Evolutionary conservation across 1,140 invertebrate genomes (phyloP).

Genomic region (Zaprionus vittiger): DNA sequence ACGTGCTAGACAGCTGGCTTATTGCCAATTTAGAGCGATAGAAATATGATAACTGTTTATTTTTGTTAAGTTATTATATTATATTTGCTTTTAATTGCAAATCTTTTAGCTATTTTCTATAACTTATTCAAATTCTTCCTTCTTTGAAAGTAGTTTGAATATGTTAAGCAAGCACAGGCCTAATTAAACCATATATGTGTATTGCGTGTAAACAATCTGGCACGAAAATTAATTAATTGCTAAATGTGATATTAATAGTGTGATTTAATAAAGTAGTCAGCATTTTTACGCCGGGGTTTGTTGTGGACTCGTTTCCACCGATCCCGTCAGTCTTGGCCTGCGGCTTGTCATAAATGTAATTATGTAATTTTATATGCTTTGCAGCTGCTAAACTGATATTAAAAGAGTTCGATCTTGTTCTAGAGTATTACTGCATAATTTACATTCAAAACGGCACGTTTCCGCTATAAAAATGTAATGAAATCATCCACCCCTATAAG

Average conservation of each 20-base stretch:
- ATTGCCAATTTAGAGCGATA: neutral
- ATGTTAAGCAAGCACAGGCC: neutral
- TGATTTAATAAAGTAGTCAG: neutral
- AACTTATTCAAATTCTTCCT: neutral
- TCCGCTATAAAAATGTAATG: neutral
- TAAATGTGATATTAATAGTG: neutral
- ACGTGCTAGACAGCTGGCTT: neutral
- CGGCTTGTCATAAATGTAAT: neutral
- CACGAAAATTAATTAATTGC: constrained; percentile 2
- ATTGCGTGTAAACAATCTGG: constrained; percentile 3
- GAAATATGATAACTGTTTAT: neutral
- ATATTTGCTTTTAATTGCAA: neutral
- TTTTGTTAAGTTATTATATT: neutral
- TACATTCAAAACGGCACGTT: neutral
- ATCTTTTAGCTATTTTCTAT: neutral
- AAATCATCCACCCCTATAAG: neutral
- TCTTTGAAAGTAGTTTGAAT: constrained; percentile 1
- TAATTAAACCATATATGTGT: neutral
- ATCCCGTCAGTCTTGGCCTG: neutral
- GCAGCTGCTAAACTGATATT: neutral
- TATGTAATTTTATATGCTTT: neutral
- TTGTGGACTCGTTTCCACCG: neutral
- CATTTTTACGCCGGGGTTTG: neutral
- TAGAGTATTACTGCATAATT: neutral
- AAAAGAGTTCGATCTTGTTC: neutral